Evolutionary conservation across 1,140 invertebrate genomes (phyloP), one percentile per base, ranked within the genome.

Genomic region (Nephotettix cincticeps): DNA sequence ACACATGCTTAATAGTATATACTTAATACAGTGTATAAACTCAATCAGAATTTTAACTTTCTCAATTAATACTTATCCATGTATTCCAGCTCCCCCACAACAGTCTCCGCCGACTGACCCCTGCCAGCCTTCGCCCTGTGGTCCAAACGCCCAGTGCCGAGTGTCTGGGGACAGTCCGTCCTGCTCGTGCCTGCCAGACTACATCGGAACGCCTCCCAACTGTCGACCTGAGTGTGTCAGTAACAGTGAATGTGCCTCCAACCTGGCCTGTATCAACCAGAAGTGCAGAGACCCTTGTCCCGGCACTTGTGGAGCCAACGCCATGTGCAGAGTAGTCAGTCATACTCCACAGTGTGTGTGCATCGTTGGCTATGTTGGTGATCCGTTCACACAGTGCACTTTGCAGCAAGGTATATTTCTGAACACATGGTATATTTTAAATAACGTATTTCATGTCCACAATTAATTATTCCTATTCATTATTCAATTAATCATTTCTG

Each of bases 301-400:
- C 17, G 81, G 80, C 71, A 79, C 82, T 21, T 90, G 88, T 78
- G 88, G 86, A 13, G 75, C 73, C 19, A 84, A 85, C 74, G 87
- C 91, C 17, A 85, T 88, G 68, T 92, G 91, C 76, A 81, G 84
- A 66, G 89, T 91, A 9, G 80, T 90, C 30, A 91, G 88, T 78
- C 88, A 90, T 76, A 83, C 81, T 27, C 85, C 87, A 17, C 81
- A 86, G 36, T 90, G 91, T 78, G 86, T 85, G 76, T 93, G 92
- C 77, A 83, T 84, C 23, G 75, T 83, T 66, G 85, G 86, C 69
- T 89, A 86, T 78, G 84, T 85, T 70, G 91, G 92, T 40, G 89
- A 94, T 85, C 91, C 92, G 43, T 92, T 92, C 74, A 78, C 87
- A 36, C 81, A 86, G 72, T 93, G 92, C 78, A 80, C 79, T 64